Conservation (phyloP, 2,888 invertebrate genomes). For the Cerastis rubricosa region DNA sequence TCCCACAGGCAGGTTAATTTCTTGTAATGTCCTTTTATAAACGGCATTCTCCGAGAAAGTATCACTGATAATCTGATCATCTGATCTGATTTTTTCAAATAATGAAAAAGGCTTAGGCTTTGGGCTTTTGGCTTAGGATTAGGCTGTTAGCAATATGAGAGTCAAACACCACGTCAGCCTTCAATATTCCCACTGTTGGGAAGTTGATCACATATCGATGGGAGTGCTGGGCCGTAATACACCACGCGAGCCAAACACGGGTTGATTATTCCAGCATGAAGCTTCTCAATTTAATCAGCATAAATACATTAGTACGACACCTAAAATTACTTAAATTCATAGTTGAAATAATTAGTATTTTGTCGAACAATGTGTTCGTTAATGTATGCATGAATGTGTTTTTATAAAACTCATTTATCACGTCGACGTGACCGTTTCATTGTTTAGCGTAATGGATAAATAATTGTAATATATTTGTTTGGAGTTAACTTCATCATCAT, state of each 20-base stretch:
- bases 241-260: not conserved
- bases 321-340: not conserved
- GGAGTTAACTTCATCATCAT: too few species aligned
- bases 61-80: not conserved
- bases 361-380: constrained; percentile 7
- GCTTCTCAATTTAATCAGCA: not conserved
- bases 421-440: not conserved
- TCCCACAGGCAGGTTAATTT: not conserved
- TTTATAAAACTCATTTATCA: constrained; percentile 4
- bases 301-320: not conserved
- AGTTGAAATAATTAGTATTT: constrained; percentile 5
- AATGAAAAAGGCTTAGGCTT: too few species aligned
- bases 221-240: not conserved
- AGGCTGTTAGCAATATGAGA: not conserved
- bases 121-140: too few species aligned
- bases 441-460: constrained; percentile 14
- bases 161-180: not conserved
- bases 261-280: not conserved
- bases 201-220: not conserved
- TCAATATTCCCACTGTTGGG: not conserved
- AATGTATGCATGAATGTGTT: constrained; percentile 27
- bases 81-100: not conserved
- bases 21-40: not conserved
- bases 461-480: constrained; percentile 16
- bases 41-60: not conserved